Percentiles rank a stretch among this genome's conserved stretches.
Evolutionary conservation across 2,888 invertebrate species (phyloP).

Genomic region (Coecobrya sp.): DNA sequence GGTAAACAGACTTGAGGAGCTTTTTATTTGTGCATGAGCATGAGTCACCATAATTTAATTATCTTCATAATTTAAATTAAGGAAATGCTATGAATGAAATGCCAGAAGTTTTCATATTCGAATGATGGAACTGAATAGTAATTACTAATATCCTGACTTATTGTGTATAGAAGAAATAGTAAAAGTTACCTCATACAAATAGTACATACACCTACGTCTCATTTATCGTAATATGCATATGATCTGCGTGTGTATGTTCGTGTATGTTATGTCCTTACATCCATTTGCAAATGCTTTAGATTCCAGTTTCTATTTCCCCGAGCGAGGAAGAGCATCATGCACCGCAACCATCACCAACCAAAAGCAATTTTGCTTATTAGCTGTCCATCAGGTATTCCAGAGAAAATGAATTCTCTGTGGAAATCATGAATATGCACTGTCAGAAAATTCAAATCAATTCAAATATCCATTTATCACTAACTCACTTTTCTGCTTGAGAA

Average conservation of each 20-base stretch:
- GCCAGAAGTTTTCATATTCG: no score
- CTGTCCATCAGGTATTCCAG: constrained; percentile 79
- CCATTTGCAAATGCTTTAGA: constrained; percentile 31
- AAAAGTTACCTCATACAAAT: no score
- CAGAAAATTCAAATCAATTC: constrained; percentile 79
- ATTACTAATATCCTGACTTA: no score
- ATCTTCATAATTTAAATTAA: no score
- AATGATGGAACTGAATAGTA: no score
- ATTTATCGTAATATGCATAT: background rate
- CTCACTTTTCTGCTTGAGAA: constrained; percentile 9
- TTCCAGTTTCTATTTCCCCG: constrained; percentile 19
- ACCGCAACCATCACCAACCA: background rate
- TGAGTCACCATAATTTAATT: no score
- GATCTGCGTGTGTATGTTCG: background rate
- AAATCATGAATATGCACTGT: constrained; percentile 86
- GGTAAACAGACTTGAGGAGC: no score
- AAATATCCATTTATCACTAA: constrained; percentile 71
- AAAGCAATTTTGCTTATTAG: constrained; percentile 79
- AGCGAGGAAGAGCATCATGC: constrained; percentile 9
- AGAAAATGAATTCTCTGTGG: constrained; percentile 83
- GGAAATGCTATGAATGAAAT: no score
- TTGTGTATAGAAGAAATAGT: no score
- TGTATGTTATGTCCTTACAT: background rate
- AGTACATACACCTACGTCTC: no score
- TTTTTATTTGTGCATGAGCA: no score